A percentile compares a stretch with the other conserved stretches of the same genome.
These are phyloP conservation scores for Odontesthes bonariensis DNA, from an alignment of 2,113 vertebrate genomes.

Conservation along the genomic window DNA sequence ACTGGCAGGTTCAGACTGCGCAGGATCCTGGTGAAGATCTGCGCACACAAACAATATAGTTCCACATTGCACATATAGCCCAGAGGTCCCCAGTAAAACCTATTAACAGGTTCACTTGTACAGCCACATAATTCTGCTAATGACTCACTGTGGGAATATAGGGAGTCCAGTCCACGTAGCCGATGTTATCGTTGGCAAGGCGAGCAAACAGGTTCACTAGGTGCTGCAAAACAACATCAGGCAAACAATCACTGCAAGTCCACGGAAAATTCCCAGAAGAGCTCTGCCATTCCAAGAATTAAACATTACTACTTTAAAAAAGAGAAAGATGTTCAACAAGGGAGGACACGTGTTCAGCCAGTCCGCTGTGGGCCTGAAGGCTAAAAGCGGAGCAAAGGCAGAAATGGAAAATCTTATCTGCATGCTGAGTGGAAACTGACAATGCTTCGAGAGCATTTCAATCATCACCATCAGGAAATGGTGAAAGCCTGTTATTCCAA, in stretches of 20 bases:
- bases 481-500: constrained; percentile 33
- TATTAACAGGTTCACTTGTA: constrained; percentile 15
- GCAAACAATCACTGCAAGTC: constrained; percentile 35
- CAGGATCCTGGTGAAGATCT: constrained; percentile 96
- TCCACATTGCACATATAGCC: neutral
- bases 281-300: constrained; percentile 35
- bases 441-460: constrained; percentile 45
- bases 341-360: constrained; percentile 25
- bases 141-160: constrained; percentile 91
- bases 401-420: constrained; percentile 61
- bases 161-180: constrained; percentile 93
- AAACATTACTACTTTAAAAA: constrained; percentile 22
- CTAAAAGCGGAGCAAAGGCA: constrained; percentile 23
- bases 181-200: constrained; percentile 93
- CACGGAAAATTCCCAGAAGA: constrained; percentile 40
- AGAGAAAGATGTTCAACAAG: constrained; percentile 6
- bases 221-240: constrained; percentile 79
- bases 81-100: constrained; percentile 22
- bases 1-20: constrained; percentile 95
- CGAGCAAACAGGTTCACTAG: constrained; percentile 95
- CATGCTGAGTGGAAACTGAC: constrained; percentile 33
- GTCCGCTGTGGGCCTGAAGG: constrained; percentile 18
- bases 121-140: constrained; percentile 31
- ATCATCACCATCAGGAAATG: constrained; percentile 30
- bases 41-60: constrained; percentile 16